A percentile compares a stretch with the other conserved stretches of the same genome.
These are phyloP conservation scores for Phoenoteleia sp. DNA, from an alignment of 2,888 invertebrate species.

Conservation along the genomic window DNA sequence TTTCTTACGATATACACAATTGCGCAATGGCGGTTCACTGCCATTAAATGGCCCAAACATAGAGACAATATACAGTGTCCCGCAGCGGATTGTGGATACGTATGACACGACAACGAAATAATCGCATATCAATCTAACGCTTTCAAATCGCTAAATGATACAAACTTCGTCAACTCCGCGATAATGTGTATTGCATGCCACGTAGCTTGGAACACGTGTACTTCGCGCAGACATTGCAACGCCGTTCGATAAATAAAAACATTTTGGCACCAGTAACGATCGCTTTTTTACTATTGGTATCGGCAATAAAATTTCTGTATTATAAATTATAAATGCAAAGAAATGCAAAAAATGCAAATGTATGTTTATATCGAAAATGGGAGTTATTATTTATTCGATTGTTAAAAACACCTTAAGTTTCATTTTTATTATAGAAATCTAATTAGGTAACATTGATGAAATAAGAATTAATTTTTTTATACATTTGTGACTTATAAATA, in stretches of 20 bases:
- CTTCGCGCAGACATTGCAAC: constrained; percentile 40
- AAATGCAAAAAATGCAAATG: constrained; percentile 30
- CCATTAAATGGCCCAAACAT: background rate
- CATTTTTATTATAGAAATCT: too few species aligned
- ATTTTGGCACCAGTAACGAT: constrained; percentile 36
- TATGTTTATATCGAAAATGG: too few species aligned
- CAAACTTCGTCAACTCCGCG: constrained; percentile 14
- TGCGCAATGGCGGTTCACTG: background rate
- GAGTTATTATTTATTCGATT: too few species aligned
- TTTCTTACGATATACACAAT: background rate
- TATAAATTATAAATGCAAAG: constrained; percentile 27
- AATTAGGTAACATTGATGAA: too few species aligned
- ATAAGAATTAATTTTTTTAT: too few species aligned
- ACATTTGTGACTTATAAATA: too few species aligned
- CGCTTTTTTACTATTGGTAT: background rate
- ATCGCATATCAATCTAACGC: constrained; percentile 22
- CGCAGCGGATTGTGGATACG: background rate
- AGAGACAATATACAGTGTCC: background rate
- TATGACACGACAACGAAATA: constrained; percentile 21
- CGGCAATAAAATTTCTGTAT: background rate
- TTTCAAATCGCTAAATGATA: constrained; percentile 30
- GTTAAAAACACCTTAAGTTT: too few species aligned
- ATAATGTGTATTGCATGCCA: constrained; percentile 25
- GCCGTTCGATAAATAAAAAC: background rate
- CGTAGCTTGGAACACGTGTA: constrained; percentile 15